A percentile compares a stretch with the other conserved stretches of the same genome.
phyloP scores from a whole-genome alignment of 1,140 invertebrate genomes.

The Teleopsis dalmanni region DNA sequence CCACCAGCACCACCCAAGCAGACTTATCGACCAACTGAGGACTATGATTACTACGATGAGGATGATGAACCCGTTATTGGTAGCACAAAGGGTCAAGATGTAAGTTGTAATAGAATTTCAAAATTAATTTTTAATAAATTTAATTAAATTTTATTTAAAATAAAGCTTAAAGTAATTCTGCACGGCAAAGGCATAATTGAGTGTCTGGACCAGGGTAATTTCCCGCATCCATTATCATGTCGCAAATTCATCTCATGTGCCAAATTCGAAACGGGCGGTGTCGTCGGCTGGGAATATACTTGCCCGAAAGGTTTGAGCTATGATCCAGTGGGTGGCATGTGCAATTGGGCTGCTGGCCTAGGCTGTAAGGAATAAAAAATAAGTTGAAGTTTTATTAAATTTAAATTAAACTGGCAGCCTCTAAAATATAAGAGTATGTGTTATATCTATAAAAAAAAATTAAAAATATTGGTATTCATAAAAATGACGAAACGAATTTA shows the following conservation, averaged over 20 bases:
- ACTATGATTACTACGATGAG: slow-evolving; percentile 65
- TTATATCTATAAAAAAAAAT: no score
- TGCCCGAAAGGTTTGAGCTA: slow-evolving; percentile 76
- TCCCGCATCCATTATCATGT: slow-evolving; percentile 79
- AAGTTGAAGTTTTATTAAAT: neutral
- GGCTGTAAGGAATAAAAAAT: slow-evolving; percentile 50
- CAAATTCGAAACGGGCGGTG: slow-evolving; percentile 64
- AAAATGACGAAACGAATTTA: no score
- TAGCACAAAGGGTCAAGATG: slow-evolving; percentile 40
- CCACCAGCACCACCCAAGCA: slow-evolving; percentile 28
- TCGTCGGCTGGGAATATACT: slow-evolving; percentile 78
- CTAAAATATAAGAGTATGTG: no score
- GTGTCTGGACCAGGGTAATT: slow-evolving; percentile 79
- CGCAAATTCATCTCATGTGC: slow-evolving; percentile 84
- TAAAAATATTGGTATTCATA: no score
- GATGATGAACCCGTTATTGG: slow-evolving; percentile 49
- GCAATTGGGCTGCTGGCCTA: slow-evolving; percentile 75
- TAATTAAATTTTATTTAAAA: neutral
- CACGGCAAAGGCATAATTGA: slow-evolving; percentile 56
- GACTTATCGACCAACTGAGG: slow-evolving; percentile 46
- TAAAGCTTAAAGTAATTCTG: slow-evolving; percentile 36
- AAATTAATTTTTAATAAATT: neutral
- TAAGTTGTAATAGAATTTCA: neutral
- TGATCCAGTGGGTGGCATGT: slow-evolving; percentile 81
- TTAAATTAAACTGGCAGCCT: no score